A percentile compares a stretch with the other conserved stretches of the same genome.
phyloP scores from a whole-genome alignment of 1,140 invertebrate genomes.

The Plutomurus gul region DNA sequence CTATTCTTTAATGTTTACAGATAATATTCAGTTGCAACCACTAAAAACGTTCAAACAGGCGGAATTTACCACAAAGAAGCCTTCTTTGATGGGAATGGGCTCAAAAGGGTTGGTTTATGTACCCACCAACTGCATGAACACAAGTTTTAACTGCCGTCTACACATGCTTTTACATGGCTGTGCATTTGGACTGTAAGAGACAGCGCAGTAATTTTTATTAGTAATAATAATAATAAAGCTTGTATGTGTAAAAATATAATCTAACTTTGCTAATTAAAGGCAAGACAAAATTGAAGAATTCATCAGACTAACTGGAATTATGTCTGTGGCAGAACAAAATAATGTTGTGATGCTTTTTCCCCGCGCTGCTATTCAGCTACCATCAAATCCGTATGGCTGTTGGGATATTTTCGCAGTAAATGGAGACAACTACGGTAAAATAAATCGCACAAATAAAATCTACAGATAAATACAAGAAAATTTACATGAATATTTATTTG shows the following conservation, averaged over 20 bases:
- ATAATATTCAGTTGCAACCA: neutral
- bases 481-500: neutral
- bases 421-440: conserved; percentile 14
- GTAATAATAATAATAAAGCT: too few relatives aligned
- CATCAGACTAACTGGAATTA: neutral
- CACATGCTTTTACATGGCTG: conserved; percentile 37
- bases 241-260: too few relatives aligned
- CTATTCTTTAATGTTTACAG: too few relatives aligned
- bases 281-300: conserved; percentile 12
- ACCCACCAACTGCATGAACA: conserved; percentile 2
- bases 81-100: neutral
- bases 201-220: too few relatives aligned
- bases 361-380: neutral
- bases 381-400: conserved; percentile 12
- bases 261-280: neutral
- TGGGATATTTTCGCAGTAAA: conserved; percentile 31
- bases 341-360: conserved; percentile 31
- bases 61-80: neutral
- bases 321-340: conserved; percentile 30
- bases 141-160: neutral
- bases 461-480: neutral
- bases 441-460: neutral
- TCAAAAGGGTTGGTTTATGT: conserved; percentile 4
- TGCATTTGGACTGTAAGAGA: conserved; percentile 21
- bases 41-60: conserved; percentile 21